phyloP scores from a whole-genome alignment of 2,797 vertebrate species.

The Parotocinclus haroldoi region DNA sequence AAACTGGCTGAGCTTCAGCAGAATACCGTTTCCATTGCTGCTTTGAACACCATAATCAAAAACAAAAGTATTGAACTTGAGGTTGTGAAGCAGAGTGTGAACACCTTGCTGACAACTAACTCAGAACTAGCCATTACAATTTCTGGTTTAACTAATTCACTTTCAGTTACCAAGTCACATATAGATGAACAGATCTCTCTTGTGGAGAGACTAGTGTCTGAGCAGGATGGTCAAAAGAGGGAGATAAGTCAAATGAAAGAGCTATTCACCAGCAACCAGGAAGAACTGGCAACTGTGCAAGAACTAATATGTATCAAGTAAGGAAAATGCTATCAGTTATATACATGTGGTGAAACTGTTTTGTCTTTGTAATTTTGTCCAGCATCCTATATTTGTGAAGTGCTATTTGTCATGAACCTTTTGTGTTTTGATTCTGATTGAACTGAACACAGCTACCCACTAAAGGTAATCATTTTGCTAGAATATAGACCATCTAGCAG shows the following conservation, averaged over 20 bases:
- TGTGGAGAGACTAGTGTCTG: conserved; percentile 16
- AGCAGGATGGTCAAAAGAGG: conserved; percentile 32
- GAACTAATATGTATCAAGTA: conserved; percentile 43
- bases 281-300: conserved; percentile 18
- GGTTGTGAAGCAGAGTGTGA: conserved; percentile 34
- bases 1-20: conserved; percentile 47
- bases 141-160: conserved; percentile 21
- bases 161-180: conserved; percentile 28
- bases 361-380: too few species aligned
- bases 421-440: too few species aligned
- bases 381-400: too few species aligned
- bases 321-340: conserved; percentile 6
- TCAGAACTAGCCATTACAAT: conserved; percentile 41
- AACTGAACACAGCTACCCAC: too few species aligned
- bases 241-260: conserved; percentile 36
- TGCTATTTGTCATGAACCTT: too few species aligned
- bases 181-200: conserved; percentile 33
- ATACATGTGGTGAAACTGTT: neutral
- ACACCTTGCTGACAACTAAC: conserved; percentile 39
- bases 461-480: too few species aligned
- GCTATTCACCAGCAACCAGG: conserved; percentile 23
- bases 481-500: too few species aligned
- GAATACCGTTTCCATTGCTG: conserved; percentile 36
- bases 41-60: conserved; percentile 30
- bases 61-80: conserved; percentile 40